Percentiles rank a stretch among this genome's conserved stretches.
These are phyloP conservation scores for Noctilio leporinus DNA, from an alignment of 2,113 vertebrate species.

Conservation along the genomic window DNA sequence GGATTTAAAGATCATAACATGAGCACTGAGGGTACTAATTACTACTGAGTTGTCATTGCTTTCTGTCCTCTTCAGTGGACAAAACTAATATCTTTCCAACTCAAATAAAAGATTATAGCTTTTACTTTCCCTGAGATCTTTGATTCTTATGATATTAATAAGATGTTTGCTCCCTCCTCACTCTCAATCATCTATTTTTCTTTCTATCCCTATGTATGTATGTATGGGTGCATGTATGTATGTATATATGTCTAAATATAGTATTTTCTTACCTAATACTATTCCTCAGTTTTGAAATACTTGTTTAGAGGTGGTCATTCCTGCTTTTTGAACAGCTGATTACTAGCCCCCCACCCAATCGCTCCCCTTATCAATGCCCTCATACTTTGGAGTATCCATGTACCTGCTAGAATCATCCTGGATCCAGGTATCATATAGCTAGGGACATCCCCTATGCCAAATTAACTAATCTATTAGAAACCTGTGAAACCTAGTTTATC, in stretches of 20 bases:
- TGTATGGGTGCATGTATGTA: neutral
- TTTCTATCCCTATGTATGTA: neutral
- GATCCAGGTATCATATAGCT: neutral
- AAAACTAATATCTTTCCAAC: neutral
- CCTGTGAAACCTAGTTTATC: neutral
- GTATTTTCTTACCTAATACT: neutral
- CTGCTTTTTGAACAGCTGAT: neutral
- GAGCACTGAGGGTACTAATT: neutral
- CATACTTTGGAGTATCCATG: neutral
- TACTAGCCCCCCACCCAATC: neutral
- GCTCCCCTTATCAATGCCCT: neutral
- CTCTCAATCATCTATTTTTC: neutral
- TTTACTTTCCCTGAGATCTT: neutral
- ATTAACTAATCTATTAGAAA: neutral
- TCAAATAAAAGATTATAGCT: neutral
- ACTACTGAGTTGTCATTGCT: neutral
- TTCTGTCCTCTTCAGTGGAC: neutral
- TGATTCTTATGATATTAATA: neutral
- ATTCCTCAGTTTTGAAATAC: neutral
- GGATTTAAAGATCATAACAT: neutral
- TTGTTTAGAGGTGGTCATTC: neutral
- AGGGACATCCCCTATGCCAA: neutral
- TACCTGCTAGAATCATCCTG: neutral
- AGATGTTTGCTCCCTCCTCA: neutral
- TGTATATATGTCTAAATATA: neutral